Evolutionary conservation across 2,888 invertebrate species (phyloP).

Genomic region (Phoronis australis): DNA sequence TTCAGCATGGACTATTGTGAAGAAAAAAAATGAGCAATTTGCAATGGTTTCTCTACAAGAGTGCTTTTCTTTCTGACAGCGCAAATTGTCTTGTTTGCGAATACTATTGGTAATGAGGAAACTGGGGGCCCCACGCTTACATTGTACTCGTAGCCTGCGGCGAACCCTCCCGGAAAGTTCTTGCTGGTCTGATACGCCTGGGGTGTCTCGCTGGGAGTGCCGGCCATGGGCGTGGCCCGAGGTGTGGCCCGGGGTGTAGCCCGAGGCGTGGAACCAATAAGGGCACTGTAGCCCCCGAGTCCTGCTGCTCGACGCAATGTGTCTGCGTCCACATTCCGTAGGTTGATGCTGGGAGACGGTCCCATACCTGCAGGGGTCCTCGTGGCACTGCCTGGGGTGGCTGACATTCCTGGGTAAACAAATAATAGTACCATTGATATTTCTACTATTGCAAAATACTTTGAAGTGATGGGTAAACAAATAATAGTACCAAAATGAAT

Average conservation of each 20-base stretch:
- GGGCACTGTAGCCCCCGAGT: conserved; percentile 65
- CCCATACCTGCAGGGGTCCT: background rate
- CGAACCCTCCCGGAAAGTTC: conserved; percentile 56
- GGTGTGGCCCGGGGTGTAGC: conserved; percentile 67
- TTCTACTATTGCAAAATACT: background rate
- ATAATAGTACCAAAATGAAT: too few species aligned
- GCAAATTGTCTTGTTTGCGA: too few species aligned
- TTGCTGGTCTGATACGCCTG: conserved; percentile 55
- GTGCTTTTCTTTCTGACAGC: too few species aligned
- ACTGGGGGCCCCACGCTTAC: conserved; percentile 34
- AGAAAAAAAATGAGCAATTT: conserved; percentile 2
- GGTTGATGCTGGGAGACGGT: conserved; percentile 26
- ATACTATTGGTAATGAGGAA: too few species aligned
- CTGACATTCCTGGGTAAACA: background rate
- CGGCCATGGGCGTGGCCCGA: conserved; percentile 57
- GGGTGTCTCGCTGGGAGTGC: background rate
- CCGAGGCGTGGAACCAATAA: conserved; percentile 68
- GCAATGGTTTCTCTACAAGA: conserved; percentile 1
- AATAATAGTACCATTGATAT: background rate
- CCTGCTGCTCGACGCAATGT: conserved; percentile 66
- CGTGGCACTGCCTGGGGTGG: background rate
- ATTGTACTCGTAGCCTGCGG: conserved; percentile 58
- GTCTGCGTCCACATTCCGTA: conserved; percentile 36
- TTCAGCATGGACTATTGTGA: too few species aligned
- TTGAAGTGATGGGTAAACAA: background rate